Percentiles rank a stretch among this genome's conserved stretches.
These are phyloP conservation scores for Sander lucioperca DNA, from an alignment of 2,113 vertebrate genomes.

Conservation along the genomic window DNA sequence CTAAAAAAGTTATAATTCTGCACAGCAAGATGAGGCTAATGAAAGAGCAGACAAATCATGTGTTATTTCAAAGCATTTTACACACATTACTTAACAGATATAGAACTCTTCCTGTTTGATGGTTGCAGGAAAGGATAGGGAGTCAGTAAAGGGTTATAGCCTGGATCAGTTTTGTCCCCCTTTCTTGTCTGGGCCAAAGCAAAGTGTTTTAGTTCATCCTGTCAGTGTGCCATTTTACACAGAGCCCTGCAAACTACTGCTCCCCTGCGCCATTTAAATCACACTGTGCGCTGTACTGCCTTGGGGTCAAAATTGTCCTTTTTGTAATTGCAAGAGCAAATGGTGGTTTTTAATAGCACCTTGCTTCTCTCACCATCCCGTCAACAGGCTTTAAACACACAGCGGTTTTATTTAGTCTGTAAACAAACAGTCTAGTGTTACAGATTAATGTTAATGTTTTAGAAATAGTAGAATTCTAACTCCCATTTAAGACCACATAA, in stretches of 20 bases:
- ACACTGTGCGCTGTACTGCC: conserved; percentile 37
- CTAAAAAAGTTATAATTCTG: not conserved
- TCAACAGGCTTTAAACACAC: conserved; percentile 11
- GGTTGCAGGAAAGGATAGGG: conserved; percentile 7
- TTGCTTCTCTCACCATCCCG: not conserved
- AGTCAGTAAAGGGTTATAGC: conserved; percentile 28
- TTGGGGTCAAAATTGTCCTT: conserved; percentile 58
- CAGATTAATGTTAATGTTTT: not conserved
- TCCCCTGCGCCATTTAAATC: conserved; percentile 51
- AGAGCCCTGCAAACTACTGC: conserved; percentile 23
- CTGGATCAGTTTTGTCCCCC: not conserved
- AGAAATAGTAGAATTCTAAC: not conserved
- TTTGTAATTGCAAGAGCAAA: conserved; percentile 59
- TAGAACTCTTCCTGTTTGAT: not conserved
- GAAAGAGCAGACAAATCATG: not conserved
- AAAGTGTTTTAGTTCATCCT: conserved; percentile 58
- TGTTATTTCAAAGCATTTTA: conserved; percentile 11
- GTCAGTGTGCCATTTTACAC: conserved; percentile 58
- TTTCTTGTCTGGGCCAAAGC: conserved; percentile 1
- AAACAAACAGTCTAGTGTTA: not conserved
- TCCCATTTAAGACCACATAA: not conserved
- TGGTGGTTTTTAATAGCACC: conserved; percentile 38
- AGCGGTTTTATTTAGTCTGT: not conserved
- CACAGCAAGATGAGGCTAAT: not conserved
- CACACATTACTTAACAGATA: not conserved